Percentiles rank a stretch among this genome's conserved stretches.
phyloP scores from a whole-genome alignment of 2,888 invertebrate genomes.

The Leptodirus hochenwartii region DNA sequence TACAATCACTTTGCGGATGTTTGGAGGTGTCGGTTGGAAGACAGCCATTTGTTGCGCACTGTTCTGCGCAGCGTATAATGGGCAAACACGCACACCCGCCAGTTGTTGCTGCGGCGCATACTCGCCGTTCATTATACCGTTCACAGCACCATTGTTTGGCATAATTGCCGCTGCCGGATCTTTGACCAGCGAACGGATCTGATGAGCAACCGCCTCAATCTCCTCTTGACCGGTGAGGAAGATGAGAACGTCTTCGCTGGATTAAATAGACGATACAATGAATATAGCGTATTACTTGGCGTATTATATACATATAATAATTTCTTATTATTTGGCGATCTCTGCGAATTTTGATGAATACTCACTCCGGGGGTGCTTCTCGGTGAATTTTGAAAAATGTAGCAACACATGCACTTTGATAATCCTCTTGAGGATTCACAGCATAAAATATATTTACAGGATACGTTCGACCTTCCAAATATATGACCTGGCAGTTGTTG shows the following conservation, averaged over 20 bases:
- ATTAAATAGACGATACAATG: constrained; percentile 18
- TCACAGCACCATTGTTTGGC: too few species aligned
- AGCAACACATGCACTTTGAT: constrained; percentile 63
- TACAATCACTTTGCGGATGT: constrained; percentile 76
- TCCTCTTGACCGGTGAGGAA: constrained; percentile 96
- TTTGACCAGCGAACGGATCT: constrained; percentile 53
- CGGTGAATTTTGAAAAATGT: constrained; percentile 82
- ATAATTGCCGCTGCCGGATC: constrained; percentile 43
- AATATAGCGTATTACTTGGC: neutral
- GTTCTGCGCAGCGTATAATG: constrained; percentile 83
- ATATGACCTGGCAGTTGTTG: constrained; percentile 66
- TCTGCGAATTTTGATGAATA: constrained; percentile 11
- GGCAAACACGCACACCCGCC: constrained; percentile 64
- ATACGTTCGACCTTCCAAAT: constrained; percentile 77
- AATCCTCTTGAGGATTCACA: constrained; percentile 59
- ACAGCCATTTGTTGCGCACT: constrained; percentile 74
- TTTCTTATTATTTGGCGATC: neutral
- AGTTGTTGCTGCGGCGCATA: too few species aligned
- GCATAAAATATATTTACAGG: constrained; percentile 61
- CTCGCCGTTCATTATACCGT: too few species aligned
- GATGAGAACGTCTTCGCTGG: constrained; percentile 74
- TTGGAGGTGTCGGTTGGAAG: constrained; percentile 53
- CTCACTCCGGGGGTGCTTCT: constrained; percentile 61
- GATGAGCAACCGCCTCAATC: constrained; percentile 70
- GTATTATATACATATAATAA: neutral